Evolutionary conservation across 2,113 vertebrate genomes (phyloP).

Genomic region (Cisticola juncidis): DNA sequence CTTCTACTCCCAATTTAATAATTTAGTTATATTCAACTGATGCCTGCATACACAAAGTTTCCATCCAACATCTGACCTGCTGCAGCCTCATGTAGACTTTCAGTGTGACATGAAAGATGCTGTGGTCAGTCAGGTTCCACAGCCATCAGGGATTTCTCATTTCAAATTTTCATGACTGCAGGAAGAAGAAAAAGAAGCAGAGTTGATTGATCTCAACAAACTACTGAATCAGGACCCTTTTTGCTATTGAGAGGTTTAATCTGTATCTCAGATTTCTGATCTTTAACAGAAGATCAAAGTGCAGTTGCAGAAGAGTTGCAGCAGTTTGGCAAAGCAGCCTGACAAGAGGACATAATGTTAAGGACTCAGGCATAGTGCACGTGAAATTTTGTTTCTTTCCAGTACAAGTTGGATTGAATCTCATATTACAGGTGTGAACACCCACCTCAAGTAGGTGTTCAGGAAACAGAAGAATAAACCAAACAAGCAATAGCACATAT

Average conservation of each 20-base stretch:
- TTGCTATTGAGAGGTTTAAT: not conserved
- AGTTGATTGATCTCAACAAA: not conserved
- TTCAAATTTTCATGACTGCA: not conserved
- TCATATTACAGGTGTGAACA: not conserved
- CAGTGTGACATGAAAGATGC: not conserved
- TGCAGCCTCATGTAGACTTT: not conserved
- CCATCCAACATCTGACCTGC: not conserved
- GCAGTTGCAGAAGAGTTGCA: not conserved
- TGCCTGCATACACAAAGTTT: not conserved
- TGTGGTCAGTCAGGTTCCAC: not conserved
- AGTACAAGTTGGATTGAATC: not conserved
- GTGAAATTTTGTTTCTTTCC: not conserved
- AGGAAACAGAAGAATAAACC: not conserved
- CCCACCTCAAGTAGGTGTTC: not conserved
- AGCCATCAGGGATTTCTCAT: not conserved
- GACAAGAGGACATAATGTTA: not conserved
- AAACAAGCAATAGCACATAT: not conserved
- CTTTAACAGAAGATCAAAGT: not conserved
- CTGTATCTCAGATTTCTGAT: not conserved
- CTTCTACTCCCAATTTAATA: not conserved
- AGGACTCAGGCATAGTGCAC: not conserved
- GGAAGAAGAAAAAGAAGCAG: not conserved
- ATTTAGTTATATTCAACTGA: not conserved
- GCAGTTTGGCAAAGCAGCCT: not conserved
- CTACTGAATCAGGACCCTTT: not conserved